Base-by-base conservation (phyloP, 2,888 invertebrate species). In the Dastarcus helophoroides region DNA sequence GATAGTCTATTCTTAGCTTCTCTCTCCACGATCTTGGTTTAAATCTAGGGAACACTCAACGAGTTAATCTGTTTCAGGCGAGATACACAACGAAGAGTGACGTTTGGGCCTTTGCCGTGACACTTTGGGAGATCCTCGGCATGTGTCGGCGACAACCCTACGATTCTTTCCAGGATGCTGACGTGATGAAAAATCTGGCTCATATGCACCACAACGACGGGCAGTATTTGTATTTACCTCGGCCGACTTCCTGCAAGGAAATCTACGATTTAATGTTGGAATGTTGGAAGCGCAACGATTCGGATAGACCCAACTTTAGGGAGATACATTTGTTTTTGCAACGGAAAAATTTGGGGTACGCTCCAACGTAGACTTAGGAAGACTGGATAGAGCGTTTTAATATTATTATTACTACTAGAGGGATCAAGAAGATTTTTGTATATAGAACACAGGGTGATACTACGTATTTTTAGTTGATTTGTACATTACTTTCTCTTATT, bases 41-140 rank as follows among this genome's bases (percentile, higher is more conserved):
- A n/a, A n/a, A n/a, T n/a, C n/a, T n/a, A n/a, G n/a, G n/a, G n/a
- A n/a, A n/a, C n/a, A n/a, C n/a, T n/a, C n/a, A n/a, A n/a, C n/a
- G n/a, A n/a, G n/a, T n/a, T n/a, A n/a, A n/a, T n/a, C n/a, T n/a
- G n/a, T n/a, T n/a, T n/a, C 58, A 74, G 51, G 85, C 82, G 11
- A 79, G 80, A 50, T 89, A 89, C 60, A 84, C 89, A 31, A 85
- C 85, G 35, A 84, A 85, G 60, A 84, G 81, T 51, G 90, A 91
- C 58, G 85, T 88, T 2, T 91, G 90, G 89, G 76, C 88, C 8
- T 90, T 86, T 59, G 90, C 79, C 1, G 83, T 90, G 11, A 84
- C 85, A 0, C 63, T 90, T 26, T 84, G 88, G 77, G 90, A 91
- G 63, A 76, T 91, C 35, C 68, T 86, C 49, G 79, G 79, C 6